Percentiles rank a stretch among this genome's conserved stretches.
Conservation (phyloP, 30 jellyfish, hydroid and myxozoan species). For the Aurelia aurita region DNA sequence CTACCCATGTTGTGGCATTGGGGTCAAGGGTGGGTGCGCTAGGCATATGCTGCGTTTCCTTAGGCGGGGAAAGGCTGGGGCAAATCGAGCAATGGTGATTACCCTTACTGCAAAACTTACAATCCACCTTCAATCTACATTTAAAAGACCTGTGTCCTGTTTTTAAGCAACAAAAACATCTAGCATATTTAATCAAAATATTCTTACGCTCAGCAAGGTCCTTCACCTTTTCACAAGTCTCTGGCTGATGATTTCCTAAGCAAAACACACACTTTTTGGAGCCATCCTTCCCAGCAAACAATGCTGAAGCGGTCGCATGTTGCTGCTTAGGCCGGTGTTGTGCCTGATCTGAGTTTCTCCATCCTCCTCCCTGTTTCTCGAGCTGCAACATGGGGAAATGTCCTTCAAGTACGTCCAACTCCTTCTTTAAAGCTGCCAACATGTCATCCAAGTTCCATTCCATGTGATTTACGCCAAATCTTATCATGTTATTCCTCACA, state of each 20-base stretch:
- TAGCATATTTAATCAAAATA: slow-evolving; percentile 26
- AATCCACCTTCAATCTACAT: slow-evolving; percentile 9
- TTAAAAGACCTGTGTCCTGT: slow-evolving; percentile 35
- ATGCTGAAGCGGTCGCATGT: slow-evolving; percentile 43
- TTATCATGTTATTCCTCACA: slow-evolving; percentile 37
- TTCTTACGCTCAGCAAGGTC: slow-evolving; percentile 22
- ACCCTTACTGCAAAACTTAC: slow-evolving; percentile 3
- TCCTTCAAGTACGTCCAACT: slow-evolving; percentile 4
- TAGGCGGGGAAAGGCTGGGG: slow-evolving; percentile 18
- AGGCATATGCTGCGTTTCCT: slow-evolving; percentile 59
- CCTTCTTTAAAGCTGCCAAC: too few species aligned
- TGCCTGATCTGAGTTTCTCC: slow-evolving; percentile 12
- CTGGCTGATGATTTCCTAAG: slow-evolving; percentile 14
- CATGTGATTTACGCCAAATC: slow-evolving; percentile 50
- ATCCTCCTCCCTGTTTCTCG: not conserved
- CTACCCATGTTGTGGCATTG: slow-evolving; percentile 35
- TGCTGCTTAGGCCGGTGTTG: slow-evolving; percentile 43
- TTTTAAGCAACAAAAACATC: slow-evolving; percentile 36
- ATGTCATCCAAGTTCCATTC: slow-evolving; percentile 44
- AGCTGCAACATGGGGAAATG: too few species aligned
- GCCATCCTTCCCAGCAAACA: slow-evolving; percentile 35
- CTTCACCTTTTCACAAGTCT: slow-evolving; percentile 21
- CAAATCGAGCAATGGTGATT: slow-evolving; percentile 34
- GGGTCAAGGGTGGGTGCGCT: slow-evolving; percentile 20
- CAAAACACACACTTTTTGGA: slow-evolving; percentile 4